Conservation (phyloP, 2,888 invertebrate genomes). For the Macrosoma leucophasiata region DNA sequence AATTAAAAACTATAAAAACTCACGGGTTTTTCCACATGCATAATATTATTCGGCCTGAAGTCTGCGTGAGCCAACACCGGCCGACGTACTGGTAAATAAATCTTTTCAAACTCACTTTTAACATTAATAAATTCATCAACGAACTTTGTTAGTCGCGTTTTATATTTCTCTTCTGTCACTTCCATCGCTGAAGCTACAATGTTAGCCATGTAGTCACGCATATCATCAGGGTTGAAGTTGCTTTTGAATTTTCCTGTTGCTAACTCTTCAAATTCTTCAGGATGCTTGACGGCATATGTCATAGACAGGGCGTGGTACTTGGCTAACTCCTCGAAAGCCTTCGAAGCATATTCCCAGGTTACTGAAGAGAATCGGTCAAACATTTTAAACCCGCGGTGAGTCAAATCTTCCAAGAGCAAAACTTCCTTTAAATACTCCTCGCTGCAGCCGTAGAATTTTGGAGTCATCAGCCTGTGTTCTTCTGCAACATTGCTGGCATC, state of each 20-base stretch:
- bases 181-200: constrained; percentile 20
- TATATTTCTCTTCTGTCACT: constrained; percentile 30
- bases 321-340: constrained; percentile 32
- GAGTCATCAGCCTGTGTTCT: constrained; percentile 29
- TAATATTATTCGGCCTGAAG: constrained; percentile 29
- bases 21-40: constrained; percentile 23
- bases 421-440: constrained; percentile 24
- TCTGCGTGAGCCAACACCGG: constrained; percentile 26
- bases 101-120: constrained; percentile 19
- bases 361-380: constrained; percentile 31
- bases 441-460: constrained; percentile 27
- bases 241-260: constrained; percentile 4
- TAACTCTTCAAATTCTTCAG: constrained; percentile 28
- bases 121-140: constrained; percentile 10
- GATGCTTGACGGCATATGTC: constrained; percentile 34
- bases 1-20: constrained; percentile 2
- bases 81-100: constrained; percentile 21
- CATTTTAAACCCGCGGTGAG: constrained; percentile 26
- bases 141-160: constrained; percentile 28
- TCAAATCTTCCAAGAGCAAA: constrained; percentile 34
- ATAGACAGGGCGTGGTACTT: constrained; percentile 44
- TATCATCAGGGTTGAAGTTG: constrained; percentile 7
- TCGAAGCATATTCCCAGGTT: constrained; percentile 34
- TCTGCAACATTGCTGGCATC: constrained; percentile 23
- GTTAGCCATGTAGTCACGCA: constrained; percentile 13